Evolutionary conservation across 2,797 vertebrate species (phyloP).

Genomic region (Lepidocolaptes lacrymiger): DNA sequence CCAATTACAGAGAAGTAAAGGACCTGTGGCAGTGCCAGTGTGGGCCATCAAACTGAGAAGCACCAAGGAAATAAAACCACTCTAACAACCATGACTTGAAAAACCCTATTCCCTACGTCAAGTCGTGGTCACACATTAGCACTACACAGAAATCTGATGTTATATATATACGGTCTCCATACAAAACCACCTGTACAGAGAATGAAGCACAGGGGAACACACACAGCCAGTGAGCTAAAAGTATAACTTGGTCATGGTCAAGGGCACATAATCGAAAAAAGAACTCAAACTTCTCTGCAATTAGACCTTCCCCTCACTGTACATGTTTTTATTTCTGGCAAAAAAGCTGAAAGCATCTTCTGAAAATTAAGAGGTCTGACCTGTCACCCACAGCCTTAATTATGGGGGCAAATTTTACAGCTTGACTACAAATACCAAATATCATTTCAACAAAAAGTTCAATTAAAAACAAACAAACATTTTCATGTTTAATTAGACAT

Average conservation of each 20-base stretch:
- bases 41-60: neutral
- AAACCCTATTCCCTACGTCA: neutral
- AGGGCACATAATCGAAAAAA: neutral
- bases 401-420: neutral
- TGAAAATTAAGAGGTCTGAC: neutral
- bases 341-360: neutral
- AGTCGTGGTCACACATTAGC: neutral
- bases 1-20: neutral
- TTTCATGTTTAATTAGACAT: neutral
- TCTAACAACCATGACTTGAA: neutral
- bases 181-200: neutral
- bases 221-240: neutral
- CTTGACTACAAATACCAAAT: neutral
- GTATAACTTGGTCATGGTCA: neutral
- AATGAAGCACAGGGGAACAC: neutral
- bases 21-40: fast-evolving
- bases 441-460: neutral
- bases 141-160: neutral
- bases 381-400: neutral
- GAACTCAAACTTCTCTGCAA: neutral
- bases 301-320: neutral
- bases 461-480: neutral
- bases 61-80: neutral
- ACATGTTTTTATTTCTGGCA: neutral
- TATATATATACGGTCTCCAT: neutral